Evolutionary conservation across 2,797 vertebrate genomes (phyloP), one percentile per base, ranked within the genome.

Genomic region (Poecilia wingei): DNA sequence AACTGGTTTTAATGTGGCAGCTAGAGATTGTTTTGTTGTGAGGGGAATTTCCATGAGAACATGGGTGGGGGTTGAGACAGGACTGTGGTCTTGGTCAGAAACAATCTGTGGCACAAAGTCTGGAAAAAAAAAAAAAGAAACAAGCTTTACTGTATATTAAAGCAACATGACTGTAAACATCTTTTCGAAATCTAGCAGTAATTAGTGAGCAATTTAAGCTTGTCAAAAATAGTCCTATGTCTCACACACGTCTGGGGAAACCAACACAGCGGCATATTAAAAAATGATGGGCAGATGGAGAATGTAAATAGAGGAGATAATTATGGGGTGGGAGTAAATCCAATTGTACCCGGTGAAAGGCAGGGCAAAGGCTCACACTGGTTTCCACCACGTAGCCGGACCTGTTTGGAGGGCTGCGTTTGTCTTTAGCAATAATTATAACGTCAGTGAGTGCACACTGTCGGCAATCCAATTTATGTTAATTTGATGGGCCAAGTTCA

Each of bases 41-140:
- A 91, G 77, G 78, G 88, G 75, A 91, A 80, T 93, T 94, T 94
- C 91, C 91, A 94, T 85, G 87, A 90, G 80, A 89, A 79, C 78
- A 74, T 41, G 20, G 36, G 36, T 16, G 61, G 61, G 61, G 33
- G 82, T 85, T 72, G 85, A 86, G 86, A 86, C 81, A 75, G 77
- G 86, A 86, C 81, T 74, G 77, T 80, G 88, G 87, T 90, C 84
- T 72, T 78, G 83, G 87, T 88, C 78, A 75, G 82, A 91, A 77
- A 87, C 83, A 88, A 84, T 74, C 78, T 85, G 78, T 68, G 79
- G 49, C 70, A 57, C 70, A 75, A 61, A 45, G 72, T 43, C 79
- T 73, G 79, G 55, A 75, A 25, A 36, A 66, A 76, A 47, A 73
- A 72, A 51, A 55, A 55, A n/a, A 55, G 31, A 41, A 70, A 46